Percentiles rank a stretch among this genome's conserved stretches.
Evolutionary conservation across 2,888 invertebrate species (phyloP).

Genomic region (Eupelmus urozonus): DNA sequence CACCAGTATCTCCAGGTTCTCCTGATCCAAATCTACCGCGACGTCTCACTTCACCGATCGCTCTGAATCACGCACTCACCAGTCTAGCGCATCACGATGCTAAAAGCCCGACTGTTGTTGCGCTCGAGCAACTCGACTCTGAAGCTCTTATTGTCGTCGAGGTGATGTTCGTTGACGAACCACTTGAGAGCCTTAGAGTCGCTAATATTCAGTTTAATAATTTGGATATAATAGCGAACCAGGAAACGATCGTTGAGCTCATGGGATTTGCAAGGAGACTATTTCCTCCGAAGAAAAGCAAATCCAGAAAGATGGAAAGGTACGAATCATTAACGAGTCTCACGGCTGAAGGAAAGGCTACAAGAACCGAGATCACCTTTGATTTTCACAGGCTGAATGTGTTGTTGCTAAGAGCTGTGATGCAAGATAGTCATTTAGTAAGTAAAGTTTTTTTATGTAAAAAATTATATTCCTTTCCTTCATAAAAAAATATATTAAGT

Average conservation of each 20-base stretch:
- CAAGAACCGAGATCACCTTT: conserved; percentile 90
- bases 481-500: not conserved
- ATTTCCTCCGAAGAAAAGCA: conserved; percentile 76
- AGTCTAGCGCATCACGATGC: conserved; percentile 76
- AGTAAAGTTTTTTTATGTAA: not conserved
- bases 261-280: conserved; percentile 91
- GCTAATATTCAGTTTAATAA: conserved; percentile 96
- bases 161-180: conserved; percentile 83
- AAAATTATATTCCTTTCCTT: not conserved
- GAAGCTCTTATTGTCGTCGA: conserved; percentile 90
- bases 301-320: conserved; percentile 64
- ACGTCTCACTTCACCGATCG: conserved; percentile 79
- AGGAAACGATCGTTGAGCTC: conserved; percentile 95
- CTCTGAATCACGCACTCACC: conserved; percentile 80
- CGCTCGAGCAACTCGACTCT: conserved; percentile 78
- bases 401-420: conserved; percentile 88
- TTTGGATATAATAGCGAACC: conserved; percentile 96
- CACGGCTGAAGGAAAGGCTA: conserved; percentile 66
- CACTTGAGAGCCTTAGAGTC: conserved; percentile 79
- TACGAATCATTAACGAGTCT: conserved; percentile 70
- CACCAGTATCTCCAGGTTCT: conserved; percentile 88
- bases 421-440: conserved; percentile 84
- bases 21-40: conserved; percentile 80
- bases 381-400: conserved; percentile 96
- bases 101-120: conserved; percentile 68